phyloP scores from a whole-genome alignment of 2,113 vertebrate genomes.

The Ammodytes marinus region DNA sequence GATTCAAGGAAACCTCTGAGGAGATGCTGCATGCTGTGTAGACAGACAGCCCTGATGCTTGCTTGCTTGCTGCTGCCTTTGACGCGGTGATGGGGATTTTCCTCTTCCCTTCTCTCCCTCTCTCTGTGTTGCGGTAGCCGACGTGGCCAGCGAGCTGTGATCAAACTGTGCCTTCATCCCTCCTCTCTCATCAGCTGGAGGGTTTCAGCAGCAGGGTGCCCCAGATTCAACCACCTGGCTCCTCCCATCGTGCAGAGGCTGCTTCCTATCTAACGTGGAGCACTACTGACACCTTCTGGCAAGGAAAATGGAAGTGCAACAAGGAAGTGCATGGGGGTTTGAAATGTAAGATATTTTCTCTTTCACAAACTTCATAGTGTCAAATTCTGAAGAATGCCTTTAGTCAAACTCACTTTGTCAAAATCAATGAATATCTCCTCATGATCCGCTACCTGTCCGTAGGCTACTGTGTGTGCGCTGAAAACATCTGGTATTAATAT shows the following conservation, averaged over 20 bases:
- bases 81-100: constrained; percentile 73
- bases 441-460: too few species aligned
- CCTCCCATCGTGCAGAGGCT: constrained; percentile 52
- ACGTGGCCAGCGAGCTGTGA: constrained; percentile 79
- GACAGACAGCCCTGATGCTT: constrained; percentile 39
- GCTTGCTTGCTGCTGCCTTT: constrained; percentile 54
- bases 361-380: background rate
- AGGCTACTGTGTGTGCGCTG: too few species aligned
- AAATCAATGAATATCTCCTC: too few species aligned
- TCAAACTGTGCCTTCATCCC: constrained; percentile 75
- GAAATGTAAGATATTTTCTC: background rate
- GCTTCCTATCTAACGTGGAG: constrained; percentile 15
- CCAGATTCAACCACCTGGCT: constrained; percentile 73
- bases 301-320: background rate
- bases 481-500: too few species aligned
- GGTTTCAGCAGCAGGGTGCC: constrained; percentile 78
- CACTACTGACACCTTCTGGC: constrained; percentile 74
- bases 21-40: constrained; percentile 37
- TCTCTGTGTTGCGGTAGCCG: constrained; percentile 71
- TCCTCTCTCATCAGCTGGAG: constrained; percentile 78
- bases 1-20: constrained; percentile 34
- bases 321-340: background rate
- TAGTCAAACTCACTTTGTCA: too few species aligned
- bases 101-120: constrained; percentile 52
- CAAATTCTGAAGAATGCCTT: too few species aligned